phyloP scores from a whole-genome alignment of 2,113 vertebrate genomes.

The Corythornis vintsioides region DNA sequence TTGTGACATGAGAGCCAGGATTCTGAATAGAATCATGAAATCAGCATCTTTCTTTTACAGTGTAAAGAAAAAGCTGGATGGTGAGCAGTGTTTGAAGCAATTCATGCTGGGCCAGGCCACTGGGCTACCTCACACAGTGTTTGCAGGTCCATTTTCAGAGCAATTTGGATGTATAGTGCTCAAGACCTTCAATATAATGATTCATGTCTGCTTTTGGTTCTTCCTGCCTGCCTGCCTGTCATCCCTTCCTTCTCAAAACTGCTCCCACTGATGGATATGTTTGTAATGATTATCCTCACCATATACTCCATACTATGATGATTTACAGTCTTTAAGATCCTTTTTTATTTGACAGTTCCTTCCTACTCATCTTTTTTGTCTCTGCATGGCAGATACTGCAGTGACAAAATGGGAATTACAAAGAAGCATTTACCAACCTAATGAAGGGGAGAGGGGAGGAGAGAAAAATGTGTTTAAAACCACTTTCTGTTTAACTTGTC shows the following conservation, averaged over 20 bases:
- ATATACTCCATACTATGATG: neutral
- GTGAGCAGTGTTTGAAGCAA: neutral
- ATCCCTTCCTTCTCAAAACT: neutral
- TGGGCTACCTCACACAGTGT: neutral
- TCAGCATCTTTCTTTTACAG: neutral
- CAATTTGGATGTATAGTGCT: neutral
- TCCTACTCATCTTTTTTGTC: conserved; percentile 28
- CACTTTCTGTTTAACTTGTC: neutral
- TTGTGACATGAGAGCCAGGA: neutral
- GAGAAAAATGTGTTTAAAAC: neutral
- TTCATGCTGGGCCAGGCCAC: neutral
- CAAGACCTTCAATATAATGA: neutral
- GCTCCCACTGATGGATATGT: conserved; percentile 24
- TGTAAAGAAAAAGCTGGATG: conserved; percentile 4
- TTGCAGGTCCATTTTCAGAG: neutral
- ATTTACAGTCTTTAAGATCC: conserved; percentile 11
- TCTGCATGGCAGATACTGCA: neutral
- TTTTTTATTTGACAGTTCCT: conserved; percentile 57
- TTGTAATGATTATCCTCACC: conserved; percentile 39
- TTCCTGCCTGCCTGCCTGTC: neutral
- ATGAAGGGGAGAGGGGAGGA: neutral
- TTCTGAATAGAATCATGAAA: neutral
- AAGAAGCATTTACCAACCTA: conserved; percentile 23
- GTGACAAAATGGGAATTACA: conserved; percentile 18
- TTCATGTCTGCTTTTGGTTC: neutral